Evolutionary conservation across 2,113 vertebrate species (phyloP), one percentile per base, ranked within the genome.

Genomic region (Pachycephala philippinensis): DNA sequence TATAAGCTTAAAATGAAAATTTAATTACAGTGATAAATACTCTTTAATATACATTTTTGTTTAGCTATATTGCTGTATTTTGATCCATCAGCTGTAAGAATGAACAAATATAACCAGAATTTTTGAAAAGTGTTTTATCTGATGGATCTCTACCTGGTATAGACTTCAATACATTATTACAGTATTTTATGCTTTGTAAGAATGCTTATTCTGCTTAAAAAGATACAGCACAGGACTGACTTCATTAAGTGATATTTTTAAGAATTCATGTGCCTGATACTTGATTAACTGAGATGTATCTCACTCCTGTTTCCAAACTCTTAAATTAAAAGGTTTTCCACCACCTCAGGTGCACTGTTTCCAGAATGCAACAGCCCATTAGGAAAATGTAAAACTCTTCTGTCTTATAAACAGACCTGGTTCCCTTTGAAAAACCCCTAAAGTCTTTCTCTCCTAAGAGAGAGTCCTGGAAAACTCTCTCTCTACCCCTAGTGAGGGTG

Each of bases 21-120:
- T 69, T 90, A 83, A 93, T 96, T 95, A 86, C 14, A 74, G 54
- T 69, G 39, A 88, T 74, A 91, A 94, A 93, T 93, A 93, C 39
- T 54, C 39, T 54, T 69, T 50, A 92, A 83, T 75, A 63, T 33
- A 83, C 17, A 70, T 90, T 94, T 95, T 86, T 94, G 76, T 92
- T 96, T 96, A 56, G 76, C 28, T 60, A 56, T 49, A 70, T 61
- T 64, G 50, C 35, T 75, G n/a, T 18, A 81, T 56, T 94, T 75
- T 93, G 57, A 66, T 77, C 52, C 23, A 86, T 39, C 31, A 49
- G 33, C 65, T 83, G 8, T 40, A 84, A 53, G 75, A 94, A 94
- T 17, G 26, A 44, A 77, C 19, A 94, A 68, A 80, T 56, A 72
- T n/a, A 76, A 80, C 10, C 8, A 59, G 30, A 86, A 50, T 11